Evolutionary conservation across 2,888 invertebrate genomes (phyloP).

Genomic region (Cacoxenus indagator): DNA sequence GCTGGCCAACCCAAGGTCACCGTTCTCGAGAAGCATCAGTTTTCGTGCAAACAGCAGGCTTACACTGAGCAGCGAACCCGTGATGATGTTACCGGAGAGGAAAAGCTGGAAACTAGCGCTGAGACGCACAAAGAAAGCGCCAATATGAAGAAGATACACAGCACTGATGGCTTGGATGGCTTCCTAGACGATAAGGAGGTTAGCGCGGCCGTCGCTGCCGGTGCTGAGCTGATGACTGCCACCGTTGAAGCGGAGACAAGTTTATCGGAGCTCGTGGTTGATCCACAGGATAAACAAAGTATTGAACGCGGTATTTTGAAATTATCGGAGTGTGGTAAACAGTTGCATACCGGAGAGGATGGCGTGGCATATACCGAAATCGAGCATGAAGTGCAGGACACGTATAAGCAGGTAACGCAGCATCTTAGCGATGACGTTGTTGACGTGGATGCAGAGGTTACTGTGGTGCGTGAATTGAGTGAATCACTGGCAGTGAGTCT

Average conservation of each 20-base stretch:
- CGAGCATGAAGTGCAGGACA: constrained; percentile 58
- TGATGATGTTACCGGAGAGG: constrained; percentile 59
- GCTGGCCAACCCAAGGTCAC: constrained; percentile 43
- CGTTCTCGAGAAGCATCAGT: constrained; percentile 60
- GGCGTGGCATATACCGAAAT: constrained; percentile 59
- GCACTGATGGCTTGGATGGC: constrained; percentile 60
- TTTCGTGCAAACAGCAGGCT: constrained; percentile 59
- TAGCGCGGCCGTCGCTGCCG: constrained; percentile 34
- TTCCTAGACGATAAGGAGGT: constrained; percentile 39
- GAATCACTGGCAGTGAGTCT: constrained; percentile 54
- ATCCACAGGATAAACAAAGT: constrained; percentile 69
- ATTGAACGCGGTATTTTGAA: constrained; percentile 69
- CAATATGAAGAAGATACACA: constrained; percentile 61
- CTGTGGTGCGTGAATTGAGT: constrained; percentile 48
- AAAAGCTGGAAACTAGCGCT: constrained; percentile 59
- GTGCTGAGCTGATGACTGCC: constrained; percentile 64
- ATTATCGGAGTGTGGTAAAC: constrained; percentile 69
- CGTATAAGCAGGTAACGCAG: constrained; percentile 51
- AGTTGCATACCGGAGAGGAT: constrained; percentile 53
- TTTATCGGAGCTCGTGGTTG: constrained; percentile 62
- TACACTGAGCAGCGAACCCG: constrained; percentile 57
- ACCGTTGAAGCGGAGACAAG: constrained; percentile 66
- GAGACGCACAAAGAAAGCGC: constrained; percentile 62
- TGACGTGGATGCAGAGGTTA: constrained; percentile 35
- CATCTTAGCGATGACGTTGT: constrained; percentile 35